Evolutionary conservation across 1,140 invertebrate genomes (phyloP), one percentile per base, ranked within the genome.

Genomic region (Drosophila prosaltans): DNA sequence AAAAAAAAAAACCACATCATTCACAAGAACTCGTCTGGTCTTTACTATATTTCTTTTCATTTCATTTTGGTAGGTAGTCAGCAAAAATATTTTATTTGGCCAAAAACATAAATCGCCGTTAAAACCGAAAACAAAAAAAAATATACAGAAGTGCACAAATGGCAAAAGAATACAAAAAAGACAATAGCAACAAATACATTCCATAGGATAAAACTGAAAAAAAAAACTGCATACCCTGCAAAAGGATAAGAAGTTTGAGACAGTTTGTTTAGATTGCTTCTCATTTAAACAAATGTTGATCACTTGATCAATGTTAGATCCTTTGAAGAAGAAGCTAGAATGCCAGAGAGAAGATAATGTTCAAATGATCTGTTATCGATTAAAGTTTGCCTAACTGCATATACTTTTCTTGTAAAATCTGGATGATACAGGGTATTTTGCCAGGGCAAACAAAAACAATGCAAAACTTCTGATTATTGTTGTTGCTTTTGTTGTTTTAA

Each of bases 11-110:
- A 64, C 30, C 45, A 1, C 76, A 82, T 88, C 69, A 88, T 88
- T 86, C 72, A 88, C 66, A 72, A 80, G 79, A 82, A 75, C 59
- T 69, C 51, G 66, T 70, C 66, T 65, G 65, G 32, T 41, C 54
- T 72, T 48, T 58, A 61, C 61, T 60, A 60, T 48, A 28, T 24
- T 26, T 71, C 57, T 62, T 71, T 72, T 45, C 65, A 62, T 68
- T 51, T 62, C 65, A 62, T 68, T 51, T 62, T 67, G 74, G 71
- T 40, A 45, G 51, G 39, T 51, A 77, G 55, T n/a, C 59, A 63
- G 39, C 66, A 28, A 75, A 76, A 65, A 4, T 36, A 1, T 36
- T 36, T 36, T 64, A 21, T 40, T 66, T 41, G 32, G 32, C 7
- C 24, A 30, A 51, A 30, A 48, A 26, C 45, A 62, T 30, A 58